Conservation (phyloP, 1,140 invertebrate species). For the Bombus waltoni region DNA sequence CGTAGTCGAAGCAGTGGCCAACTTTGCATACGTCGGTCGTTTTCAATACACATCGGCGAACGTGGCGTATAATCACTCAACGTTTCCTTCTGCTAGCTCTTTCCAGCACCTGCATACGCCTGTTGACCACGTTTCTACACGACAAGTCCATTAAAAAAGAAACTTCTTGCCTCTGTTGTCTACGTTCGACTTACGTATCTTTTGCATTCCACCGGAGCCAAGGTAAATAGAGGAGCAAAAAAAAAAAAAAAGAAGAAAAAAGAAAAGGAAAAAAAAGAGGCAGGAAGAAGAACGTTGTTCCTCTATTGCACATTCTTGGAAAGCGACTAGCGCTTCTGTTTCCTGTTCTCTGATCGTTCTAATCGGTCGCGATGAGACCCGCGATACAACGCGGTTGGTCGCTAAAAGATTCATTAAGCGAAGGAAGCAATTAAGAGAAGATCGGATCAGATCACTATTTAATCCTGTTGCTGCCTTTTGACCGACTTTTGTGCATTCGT, state of each 20-base stretch:
- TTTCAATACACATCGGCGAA: neutral
- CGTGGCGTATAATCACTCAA: neutral
- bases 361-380: neutral
- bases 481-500: neutral
- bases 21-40: slow-evolving; percentile 16
- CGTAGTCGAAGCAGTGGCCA: neutral
- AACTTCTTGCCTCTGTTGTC: slow-evolving; percentile 17
- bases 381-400: neutral
- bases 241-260: neutral
- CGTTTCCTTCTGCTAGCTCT: neutral
- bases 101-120: neutral
- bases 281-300: slow-evolving; percentile 43
- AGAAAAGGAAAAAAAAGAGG: slow-evolving; percentile 19
- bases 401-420: neutral
- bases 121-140: neutral
- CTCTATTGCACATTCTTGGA: neutral
- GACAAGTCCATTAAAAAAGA: slow-evolving; percentile 32
- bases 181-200: slow-evolving; percentile 54
- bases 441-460: neutral
- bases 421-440: neutral
- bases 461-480: neutral
- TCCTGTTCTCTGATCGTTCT: neutral
- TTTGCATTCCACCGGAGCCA: slow-evolving; percentile 69
- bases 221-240: slow-evolving; percentile 59
- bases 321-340: neutral